A percentile compares a stretch with the other conserved stretches of the same genome.
Evolutionary conservation across 23 tunicate species (phyloP).

Genomic region (Phallusia fumigata): DNA sequence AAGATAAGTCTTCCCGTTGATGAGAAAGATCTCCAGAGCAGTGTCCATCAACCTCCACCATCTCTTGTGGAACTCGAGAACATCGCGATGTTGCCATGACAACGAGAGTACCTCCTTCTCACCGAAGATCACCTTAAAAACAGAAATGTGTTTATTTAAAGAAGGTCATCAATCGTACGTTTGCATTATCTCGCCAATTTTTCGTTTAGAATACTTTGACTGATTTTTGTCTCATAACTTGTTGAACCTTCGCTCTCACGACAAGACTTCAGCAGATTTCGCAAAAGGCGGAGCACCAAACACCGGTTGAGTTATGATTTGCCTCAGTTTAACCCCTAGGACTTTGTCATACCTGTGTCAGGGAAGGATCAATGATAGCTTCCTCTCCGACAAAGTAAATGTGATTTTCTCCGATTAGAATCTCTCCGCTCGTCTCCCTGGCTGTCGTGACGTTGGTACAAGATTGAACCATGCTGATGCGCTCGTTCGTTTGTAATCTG

Average conservation of each 20-base stretch:
- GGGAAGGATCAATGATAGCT: slow-evolving; percentile 77
- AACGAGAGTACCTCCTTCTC: slow-evolving; percentile 81
- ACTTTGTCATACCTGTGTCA: slow-evolving; percentile 71
- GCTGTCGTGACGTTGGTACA: slow-evolving; percentile 92
- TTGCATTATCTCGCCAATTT: no score
- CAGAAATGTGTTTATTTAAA: no score
- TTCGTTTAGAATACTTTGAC: no score
- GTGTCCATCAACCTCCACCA: slow-evolving; percentile 96
- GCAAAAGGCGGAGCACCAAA: no score
- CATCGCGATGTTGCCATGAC: slow-evolving; percentile 90
- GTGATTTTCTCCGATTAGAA: slow-evolving; percentile 67
- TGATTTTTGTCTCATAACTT: no score
- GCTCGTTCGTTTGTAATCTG: slow-evolving; percentile 91
- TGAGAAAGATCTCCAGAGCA: slow-evolving; percentile 81
- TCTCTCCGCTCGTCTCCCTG: slow-evolving; percentile 88
- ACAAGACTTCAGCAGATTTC: no score
- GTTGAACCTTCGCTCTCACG: no score
- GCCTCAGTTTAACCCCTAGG: no score
- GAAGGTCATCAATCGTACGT: no score
- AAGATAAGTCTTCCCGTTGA: slow-evolving; percentile 85
- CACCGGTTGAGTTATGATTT: no score
- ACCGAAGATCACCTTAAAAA: slow-evolving; percentile 81
- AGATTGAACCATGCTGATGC: slow-evolving; percentile 70
- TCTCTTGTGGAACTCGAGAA: slow-evolving; percentile 68
- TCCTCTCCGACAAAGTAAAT: slow-evolving; percentile 90